Conservation (phyloP, 2,888 invertebrate genomes). For the Nomada lathburiana region DNA sequence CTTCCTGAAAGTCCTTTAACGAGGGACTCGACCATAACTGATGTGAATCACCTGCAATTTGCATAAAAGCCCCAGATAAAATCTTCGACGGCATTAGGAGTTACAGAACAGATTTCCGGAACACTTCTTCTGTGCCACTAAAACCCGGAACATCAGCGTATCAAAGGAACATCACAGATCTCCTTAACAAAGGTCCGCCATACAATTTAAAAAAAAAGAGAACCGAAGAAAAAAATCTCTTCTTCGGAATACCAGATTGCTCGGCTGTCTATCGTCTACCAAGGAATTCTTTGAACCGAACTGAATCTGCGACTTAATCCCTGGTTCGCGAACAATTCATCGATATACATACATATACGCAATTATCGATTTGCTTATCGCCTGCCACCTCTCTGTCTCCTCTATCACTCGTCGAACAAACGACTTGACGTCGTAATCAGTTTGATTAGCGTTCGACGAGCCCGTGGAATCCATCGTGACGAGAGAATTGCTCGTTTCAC, state of each 20-base stretch:
- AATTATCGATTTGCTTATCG: neutral
- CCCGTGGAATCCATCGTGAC: conserved; percentile 11
- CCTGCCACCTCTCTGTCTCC: neutral
- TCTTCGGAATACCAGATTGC: neutral
- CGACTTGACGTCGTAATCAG: neutral
- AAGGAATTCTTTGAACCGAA: neutral
- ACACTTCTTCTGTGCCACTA: neutral
- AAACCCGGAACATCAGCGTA: neutral
- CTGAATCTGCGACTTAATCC: too few species aligned
- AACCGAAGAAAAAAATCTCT: neutral
- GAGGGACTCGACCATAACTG: conserved; percentile 6
- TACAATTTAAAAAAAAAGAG: too few species aligned
- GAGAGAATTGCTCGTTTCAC: conserved; percentile 3
- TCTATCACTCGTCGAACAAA: neutral
- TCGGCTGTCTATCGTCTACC: too few species aligned
- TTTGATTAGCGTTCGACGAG: neutral
- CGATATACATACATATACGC: neutral
- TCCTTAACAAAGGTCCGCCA: neutral
- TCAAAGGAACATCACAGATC: neutral
- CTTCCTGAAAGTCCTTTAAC: conserved; percentile 2
- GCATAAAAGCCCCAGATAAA: conserved; percentile 42
- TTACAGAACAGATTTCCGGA: conserved; percentile 13
- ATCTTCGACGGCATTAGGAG: conserved; percentile 17
- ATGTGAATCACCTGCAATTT: conserved; percentile 33
- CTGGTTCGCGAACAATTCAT: too few species aligned